Percentiles rank a stretch among this genome's conserved stretches.
Evolutionary conservation across 2,797 vertebrate species (phyloP).

Genomic region (Pyrocephalus nanus): DNA sequence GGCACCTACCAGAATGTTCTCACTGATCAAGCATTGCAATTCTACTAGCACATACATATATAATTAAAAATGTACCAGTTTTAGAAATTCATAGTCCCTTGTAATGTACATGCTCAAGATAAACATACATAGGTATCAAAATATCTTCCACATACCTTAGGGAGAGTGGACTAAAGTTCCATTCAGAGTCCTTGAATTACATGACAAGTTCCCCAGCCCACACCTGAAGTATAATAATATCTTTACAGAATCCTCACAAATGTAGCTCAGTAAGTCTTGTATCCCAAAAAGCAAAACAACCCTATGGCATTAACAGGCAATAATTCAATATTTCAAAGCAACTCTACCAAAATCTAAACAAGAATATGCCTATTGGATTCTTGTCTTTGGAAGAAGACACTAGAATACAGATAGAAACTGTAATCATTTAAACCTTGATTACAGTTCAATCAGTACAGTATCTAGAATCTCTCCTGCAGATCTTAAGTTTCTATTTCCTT

Average conservation of each 20-base stretch:
- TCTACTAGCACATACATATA: fast-evolving
- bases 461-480: background rate
- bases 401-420: background rate
- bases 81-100: background rate
- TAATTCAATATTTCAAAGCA: background rate
- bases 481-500: background rate
- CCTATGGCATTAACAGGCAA: background rate
- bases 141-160: background rate
- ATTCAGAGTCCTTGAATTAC: background rate
- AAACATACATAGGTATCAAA: background rate
- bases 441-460: background rate
- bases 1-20: background rate
- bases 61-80: background rate
- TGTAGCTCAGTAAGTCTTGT: background rate
- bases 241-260: background rate
- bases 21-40: background rate
- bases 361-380: background rate
- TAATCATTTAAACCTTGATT: background rate
- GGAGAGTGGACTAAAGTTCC: background rate
- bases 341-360: background rate
- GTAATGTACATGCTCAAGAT: background rate
- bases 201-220: background rate
- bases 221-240: background rate
- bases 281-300: background rate
- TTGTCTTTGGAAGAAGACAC: background rate